These are phyloP conservation scores for Caracal caracal DNA, from an alignment of 2,113 vertebrate species.

Conservation along the genomic window DNA sequence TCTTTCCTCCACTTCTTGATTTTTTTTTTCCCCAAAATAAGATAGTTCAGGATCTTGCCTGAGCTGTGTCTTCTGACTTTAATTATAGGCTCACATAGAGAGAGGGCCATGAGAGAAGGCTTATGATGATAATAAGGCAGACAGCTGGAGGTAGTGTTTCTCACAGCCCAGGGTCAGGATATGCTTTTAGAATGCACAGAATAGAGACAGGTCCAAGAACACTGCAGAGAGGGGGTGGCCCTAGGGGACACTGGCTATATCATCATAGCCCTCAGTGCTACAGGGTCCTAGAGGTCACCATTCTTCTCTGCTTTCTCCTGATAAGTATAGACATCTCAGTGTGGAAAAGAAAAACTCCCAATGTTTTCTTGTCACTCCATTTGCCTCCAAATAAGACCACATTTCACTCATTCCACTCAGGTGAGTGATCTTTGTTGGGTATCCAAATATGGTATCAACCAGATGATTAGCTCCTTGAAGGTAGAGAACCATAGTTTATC, in stretches of 20 bases:
- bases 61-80: neutral
- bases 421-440: neutral
- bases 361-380: neutral
- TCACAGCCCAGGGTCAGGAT: neutral
- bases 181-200: neutral
- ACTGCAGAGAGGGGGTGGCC: neutral
- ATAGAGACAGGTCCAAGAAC: neutral
- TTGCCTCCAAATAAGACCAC: neutral
- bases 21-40: neutral
- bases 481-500: neutral
- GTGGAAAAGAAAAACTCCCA: neutral
- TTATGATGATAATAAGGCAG: neutral
- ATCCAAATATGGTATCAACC: neutral
- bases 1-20: neutral
- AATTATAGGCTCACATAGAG: neutral
- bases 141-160: neutral
- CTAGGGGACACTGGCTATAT: neutral
- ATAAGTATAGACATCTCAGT: neutral
- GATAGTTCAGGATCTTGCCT: neutral
- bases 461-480: neutral
- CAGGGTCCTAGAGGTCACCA: neutral
- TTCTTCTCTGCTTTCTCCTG: neutral
- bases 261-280: neutral
- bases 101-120: neutral
- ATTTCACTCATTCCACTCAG: neutral